Percentiles rank a stretch among this genome's conserved stretches.
Conservation (phyloP, 2,888 invertebrate species). For the Abrostola triplasia region DNA sequence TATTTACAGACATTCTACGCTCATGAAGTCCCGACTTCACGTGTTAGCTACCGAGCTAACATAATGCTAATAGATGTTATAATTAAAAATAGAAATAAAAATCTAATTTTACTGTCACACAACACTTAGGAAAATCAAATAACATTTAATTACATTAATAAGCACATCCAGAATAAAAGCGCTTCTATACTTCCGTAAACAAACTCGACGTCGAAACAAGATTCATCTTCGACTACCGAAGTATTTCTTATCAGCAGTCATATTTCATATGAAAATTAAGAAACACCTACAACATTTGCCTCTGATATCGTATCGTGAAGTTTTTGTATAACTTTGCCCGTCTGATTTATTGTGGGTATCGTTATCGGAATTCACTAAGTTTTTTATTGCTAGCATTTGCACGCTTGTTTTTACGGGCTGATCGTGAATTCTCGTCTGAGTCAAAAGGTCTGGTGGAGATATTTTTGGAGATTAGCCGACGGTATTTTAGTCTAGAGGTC, state of each 20-base stretch:
- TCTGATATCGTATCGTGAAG: slow-evolving; percentile 41
- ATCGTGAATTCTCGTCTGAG: neutral
- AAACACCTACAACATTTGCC: slow-evolving; percentile 45
- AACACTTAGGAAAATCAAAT: too few species aligned
- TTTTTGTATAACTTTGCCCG: slow-evolving; percentile 38
- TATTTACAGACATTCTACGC: too few species aligned
- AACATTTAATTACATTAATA: too few species aligned
- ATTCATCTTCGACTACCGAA: neutral
- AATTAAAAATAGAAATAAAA: too few species aligned
- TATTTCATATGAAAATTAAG: slow-evolving; percentile 54
- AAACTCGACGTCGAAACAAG: neutral
- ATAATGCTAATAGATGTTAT: too few species aligned
- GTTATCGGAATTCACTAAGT: slow-evolving; percentile 33
- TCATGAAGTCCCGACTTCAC: too few species aligned
- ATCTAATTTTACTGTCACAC: too few species aligned
- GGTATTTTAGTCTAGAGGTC: too few species aligned
- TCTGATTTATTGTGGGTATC: slow-evolving; percentile 48
- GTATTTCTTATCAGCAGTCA: slow-evolving; percentile 43
- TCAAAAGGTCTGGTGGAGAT: neutral
- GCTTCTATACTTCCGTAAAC: neutral
- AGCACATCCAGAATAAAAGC: too few species aligned
- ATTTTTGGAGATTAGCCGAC: neutral
- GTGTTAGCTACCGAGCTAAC: too few species aligned
- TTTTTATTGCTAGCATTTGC: slow-evolving; percentile 31
- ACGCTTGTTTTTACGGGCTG: slow-evolving; percentile 10